Evolutionary conservation across 2,113 vertebrate genomes (phyloP).

Genomic region (Ptyas mucosa): DNA sequence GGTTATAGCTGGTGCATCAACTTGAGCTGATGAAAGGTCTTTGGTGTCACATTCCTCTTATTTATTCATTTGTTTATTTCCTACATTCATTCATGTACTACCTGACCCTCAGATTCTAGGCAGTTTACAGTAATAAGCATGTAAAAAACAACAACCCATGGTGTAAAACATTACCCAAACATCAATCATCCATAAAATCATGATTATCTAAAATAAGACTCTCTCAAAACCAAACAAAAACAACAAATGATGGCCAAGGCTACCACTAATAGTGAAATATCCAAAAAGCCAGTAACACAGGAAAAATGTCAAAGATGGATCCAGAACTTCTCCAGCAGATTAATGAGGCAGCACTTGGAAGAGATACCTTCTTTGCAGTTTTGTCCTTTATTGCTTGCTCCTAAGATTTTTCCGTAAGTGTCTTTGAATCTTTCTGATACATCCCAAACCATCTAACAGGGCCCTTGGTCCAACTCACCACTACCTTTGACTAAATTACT

Average conservation of each 20-base stretch:
- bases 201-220: background rate
- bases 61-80: background rate
- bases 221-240: background rate
- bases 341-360: background rate
- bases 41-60: background rate
- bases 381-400: background rate
- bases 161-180: background rate
- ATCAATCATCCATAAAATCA: background rate
- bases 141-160: background rate
- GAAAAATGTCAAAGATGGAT: background rate
- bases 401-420: background rate
- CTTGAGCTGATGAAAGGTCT: background rate
- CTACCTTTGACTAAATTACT: background rate
- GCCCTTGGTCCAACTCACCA: background rate
- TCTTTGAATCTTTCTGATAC: background rate
- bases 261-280: background rate
- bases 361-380: background rate
- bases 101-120: background rate
- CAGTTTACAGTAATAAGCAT: background rate
- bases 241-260: background rate
- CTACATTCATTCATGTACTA: background rate
- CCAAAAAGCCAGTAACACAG: background rate
- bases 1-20: background rate
- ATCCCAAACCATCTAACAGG: background rate
- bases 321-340: background rate